Evolutionary conservation across 2,113 vertebrate species (phyloP), one percentile per base, ranked within the genome.

Genomic region (Dicerorhinus sumatrensis): DNA sequence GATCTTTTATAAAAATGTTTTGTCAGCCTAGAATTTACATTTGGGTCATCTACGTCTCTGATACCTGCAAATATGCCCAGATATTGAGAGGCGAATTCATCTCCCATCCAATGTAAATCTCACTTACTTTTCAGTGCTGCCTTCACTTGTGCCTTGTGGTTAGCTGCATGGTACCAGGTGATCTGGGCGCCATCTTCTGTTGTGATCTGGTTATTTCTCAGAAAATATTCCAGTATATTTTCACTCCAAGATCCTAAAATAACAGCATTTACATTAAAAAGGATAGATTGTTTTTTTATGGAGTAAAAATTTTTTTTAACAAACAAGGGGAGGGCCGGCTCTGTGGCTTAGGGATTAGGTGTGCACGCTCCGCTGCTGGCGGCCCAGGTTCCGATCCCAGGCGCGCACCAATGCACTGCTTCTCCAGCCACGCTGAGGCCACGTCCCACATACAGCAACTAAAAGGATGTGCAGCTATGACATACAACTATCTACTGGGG

Each of bases 111-210:
- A 73, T 91, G 83, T 42, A 73, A 82, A 65, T 10, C 29, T 36
- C 76, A 97, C 98, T 97, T 96, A 99, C 99, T 99, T 89, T 97
- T 89, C 42, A 99, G 88, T 0, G 99, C 99, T 42, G 99, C 98
- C 0, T 87, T 77, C 84, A 99, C 96, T 76, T 98, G 98, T 16
- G 96, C 92, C 69, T 98, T 99, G 98, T 98, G 99, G 98, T 99
- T 99, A 60, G 99, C 99, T 0, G 99, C 99, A 69, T 99, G 99
- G 33, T 97, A 99, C 99, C 99, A 99, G 25, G 89, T 51, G n/a
- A 99, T 96, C 70, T 99, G 98, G 1, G 99, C 98, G 0, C 99
- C 99, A 96, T 99, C 99, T 83, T 94, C 98, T 76, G 65, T 83
- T 23, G 79, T 62, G 46, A 99, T 98, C 46, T 88, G 97, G 8